Evolutionary conservation across 2,113 vertebrate species (phyloP).

Genomic region (Nansenia antarctica): DNA sequence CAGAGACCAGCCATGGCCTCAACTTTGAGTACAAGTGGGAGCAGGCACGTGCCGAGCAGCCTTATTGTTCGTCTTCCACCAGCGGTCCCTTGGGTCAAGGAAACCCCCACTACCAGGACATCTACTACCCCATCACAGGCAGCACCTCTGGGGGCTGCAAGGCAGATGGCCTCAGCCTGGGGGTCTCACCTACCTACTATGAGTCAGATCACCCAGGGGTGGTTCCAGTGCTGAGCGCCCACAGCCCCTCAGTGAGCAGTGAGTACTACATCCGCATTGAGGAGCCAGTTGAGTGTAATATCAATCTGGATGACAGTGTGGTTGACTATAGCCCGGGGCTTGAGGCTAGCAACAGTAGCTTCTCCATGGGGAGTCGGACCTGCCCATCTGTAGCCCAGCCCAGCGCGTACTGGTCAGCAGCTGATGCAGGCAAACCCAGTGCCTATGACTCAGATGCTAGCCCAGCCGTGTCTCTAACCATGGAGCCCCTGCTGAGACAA

Average conservation of each 20-base stretch:
- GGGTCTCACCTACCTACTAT: constrained; percentile 84
- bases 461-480: constrained; percentile 73
- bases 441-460: constrained; percentile 77
- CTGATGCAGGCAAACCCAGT: constrained; percentile 48
- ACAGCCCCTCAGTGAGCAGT: constrained; percentile 91
- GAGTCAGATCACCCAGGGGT: constrained; percentile 83
- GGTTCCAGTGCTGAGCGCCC: constrained; percentile 91
- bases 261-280: constrained; percentile 98
- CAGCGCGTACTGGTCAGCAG: constrained; percentile 70
- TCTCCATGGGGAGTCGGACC: constrained; percentile 45
- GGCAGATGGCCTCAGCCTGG: constrained; percentile 72
- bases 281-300: constrained; percentile 81
- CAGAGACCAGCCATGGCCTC: constrained; percentile 93
- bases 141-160: constrained; percentile 58
- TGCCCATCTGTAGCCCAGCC: constrained; percentile 39
- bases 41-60: constrained; percentile 79
- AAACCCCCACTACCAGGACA: constrained; percentile 82
- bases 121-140: constrained; percentile 79
- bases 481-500: constrained; percentile 80
- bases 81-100: constrained; percentile 79
- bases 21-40: constrained; percentile 99
- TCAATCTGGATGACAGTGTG: constrained; percentile 78
- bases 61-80: constrained; percentile 74
- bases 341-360: constrained; percentile 60
- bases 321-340: constrained; percentile 75